Evolutionary conservation across 1,140 invertebrate species (phyloP).

Genomic region (Lepidurus arcticus): DNA sequence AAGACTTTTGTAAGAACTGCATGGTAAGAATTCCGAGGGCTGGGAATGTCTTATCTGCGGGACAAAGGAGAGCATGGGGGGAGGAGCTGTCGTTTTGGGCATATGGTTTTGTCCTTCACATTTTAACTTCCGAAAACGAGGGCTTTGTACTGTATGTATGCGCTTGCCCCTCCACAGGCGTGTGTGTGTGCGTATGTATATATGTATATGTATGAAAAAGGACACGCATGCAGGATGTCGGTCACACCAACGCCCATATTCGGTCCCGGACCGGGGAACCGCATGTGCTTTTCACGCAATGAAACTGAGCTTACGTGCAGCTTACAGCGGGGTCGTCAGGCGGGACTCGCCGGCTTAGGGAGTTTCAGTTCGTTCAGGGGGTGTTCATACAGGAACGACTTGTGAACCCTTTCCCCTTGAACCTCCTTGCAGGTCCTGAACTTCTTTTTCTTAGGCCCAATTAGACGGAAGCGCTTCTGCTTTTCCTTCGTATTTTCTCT

Average conservation of each 20-base stretch:
- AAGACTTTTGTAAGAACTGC: too few species aligned
- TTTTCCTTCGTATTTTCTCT: background rate
- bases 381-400: too few species aligned
- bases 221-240: slow-evolving; percentile 8
- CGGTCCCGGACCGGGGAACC: background rate
- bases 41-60: too few species aligned
- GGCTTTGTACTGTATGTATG: background rate
- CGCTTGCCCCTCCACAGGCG: background rate
- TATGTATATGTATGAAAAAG: background rate
- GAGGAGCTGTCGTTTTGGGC: too few species aligned
- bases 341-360: too few species aligned
- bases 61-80: too few species aligned
- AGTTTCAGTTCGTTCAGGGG: too few species aligned
- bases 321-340: too few species aligned
- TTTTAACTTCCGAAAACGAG: background rate
- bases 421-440: too few species aligned
- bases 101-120: too few species aligned
- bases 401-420: too few species aligned
- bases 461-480: background rate
- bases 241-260: slow-evolving; percentile 13
- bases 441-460: background rate
- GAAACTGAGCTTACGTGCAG: background rate
- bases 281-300: background rate
- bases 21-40: too few species aligned
- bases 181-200: background rate